These are phyloP conservation scores for Istiophorus platypterus DNA, from an alignment of 2,113 vertebrate genomes.

Conservation along the genomic window DNA sequence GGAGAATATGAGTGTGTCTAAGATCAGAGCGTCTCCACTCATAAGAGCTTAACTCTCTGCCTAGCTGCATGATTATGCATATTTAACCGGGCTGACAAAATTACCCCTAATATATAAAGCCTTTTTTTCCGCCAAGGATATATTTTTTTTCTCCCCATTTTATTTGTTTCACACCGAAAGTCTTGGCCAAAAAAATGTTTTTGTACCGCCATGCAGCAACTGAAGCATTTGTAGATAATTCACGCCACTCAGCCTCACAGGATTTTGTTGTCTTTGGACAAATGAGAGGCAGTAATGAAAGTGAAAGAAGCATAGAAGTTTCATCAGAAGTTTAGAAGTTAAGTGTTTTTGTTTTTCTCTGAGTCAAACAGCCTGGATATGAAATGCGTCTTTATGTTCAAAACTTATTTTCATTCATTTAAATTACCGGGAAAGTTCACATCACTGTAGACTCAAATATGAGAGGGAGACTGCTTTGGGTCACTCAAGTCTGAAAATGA, in stretches of 20 bases:
- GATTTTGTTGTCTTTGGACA: slow-evolving; percentile 28
- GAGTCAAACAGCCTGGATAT: slow-evolving; percentile 4
- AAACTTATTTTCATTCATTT: slow-evolving; percentile 37
- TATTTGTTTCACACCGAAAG: slow-evolving; percentile 21
- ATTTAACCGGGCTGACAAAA: slow-evolving; percentile 33
- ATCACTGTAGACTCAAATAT: slow-evolving; percentile 19
- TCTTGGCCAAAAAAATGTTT: slow-evolving; percentile 23
- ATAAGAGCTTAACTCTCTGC: slow-evolving; percentile 22
- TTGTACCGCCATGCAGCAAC: slow-evolving; percentile 20
- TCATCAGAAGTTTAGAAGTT: slow-evolving; percentile 17
- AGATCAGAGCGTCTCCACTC: slow-evolving; percentile 39
- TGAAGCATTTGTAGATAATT: slow-evolving; percentile 42
- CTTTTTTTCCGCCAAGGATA: slow-evolving; percentile 10
- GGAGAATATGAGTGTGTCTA: slow-evolving; percentile 28
- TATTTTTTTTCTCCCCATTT: not conserved
- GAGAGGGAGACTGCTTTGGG: slow-evolving; percentile 30
- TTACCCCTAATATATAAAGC: not conserved
- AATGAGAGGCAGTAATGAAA: slow-evolving; percentile 44
- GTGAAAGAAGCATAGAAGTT: slow-evolving; percentile 12
- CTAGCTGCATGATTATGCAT: slow-evolving; percentile 38
- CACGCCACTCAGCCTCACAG: slow-evolving; percentile 23
- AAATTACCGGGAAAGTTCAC: slow-evolving; percentile 37
- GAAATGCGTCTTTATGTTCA: slow-evolving; percentile 37
- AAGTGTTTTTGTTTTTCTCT: not conserved
- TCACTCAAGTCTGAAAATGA: slow-evolving; percentile 24